Evolutionary conservation across 2,888 invertebrate species (phyloP), one percentile per base, ranked within the genome.

Genomic region (Halocaridina rubra): DNA sequence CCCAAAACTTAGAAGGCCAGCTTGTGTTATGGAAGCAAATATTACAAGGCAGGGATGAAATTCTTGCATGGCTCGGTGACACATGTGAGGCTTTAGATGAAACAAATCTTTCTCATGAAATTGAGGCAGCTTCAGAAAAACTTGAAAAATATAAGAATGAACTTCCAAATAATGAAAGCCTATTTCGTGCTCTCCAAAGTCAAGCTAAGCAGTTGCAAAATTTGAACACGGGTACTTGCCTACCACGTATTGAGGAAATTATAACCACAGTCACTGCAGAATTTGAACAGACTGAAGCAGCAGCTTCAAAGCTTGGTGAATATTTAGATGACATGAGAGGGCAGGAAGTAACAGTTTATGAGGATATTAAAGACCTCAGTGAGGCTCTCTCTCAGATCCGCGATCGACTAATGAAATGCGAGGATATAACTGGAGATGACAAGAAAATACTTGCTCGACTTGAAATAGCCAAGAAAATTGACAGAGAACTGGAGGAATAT

Each of bases 1-100:
- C 94, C 27, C 96, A 96, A 90, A 94, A 94, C 79, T 93, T 95
- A 75, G 98, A 98, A 91, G 95, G 96, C 0, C 97, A 98, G 91
- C 93, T 95, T 0, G 94, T 96, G n/a, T 95, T 97, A 78, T 98
- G 97, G 97, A 95, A 96, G 89, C 97, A 97, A 90, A 95, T 98
- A 46, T 95, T 96, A 89, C 96, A 96, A 85, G 94, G 95, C 0
- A 96, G 96, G 90, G 95, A 95, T 88, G 96, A 96, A 90, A 92
- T 98, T 2, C 91, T 95, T 0, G 93, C 94, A 27, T 98, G 98
- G 98, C 90, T 97, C 5, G 94, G 94, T 85, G 95, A 96, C 90
- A 97, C 96, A 27, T 95, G 95, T 82, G 94, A 95, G 89, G 94
- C 94, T 46, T 92, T 98, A 3, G 93, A 94, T 69, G 94, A 94